Evolutionary conservation across 2,888 invertebrate genomes (phyloP), one percentile per base, ranked within the genome.

Genomic region (Pediacus dermestoides): DNA sequence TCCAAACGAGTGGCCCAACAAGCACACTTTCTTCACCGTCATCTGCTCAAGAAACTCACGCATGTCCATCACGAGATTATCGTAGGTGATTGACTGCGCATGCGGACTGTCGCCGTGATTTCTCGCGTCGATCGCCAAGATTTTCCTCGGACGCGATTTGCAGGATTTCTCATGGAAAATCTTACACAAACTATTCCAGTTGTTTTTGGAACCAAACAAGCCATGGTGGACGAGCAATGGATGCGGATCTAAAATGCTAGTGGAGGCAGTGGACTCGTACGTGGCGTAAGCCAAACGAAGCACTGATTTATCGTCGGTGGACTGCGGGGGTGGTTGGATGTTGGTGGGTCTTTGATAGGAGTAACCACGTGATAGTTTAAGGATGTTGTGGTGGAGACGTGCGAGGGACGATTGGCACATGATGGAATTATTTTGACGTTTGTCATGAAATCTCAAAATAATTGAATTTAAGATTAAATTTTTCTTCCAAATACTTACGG

Each of bases 71-170:
- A 85, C 80, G 76, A 93, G 78, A 26, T 79, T 75, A n/a, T 74
- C 68, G 60, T 92, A 94, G 14, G 74, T 77, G 69, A 91, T 85
- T 0, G 80, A 75, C 0, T 72, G 53, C 0, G 81, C 72, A 64
- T 93, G 94, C 1, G 88, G 85, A 59, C 93, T 94, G 47, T 92
- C 90, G 0, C 96, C 97, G 68, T 97, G 97, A 70, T 97, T 96
- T 61, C 96, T 77, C 3, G 89, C 85, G 70, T 97, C 97, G 14
- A 94, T 75, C 2, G 85, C 75, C 44, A 88, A 77, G 0, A 92
- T 73, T 78, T 81, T 70, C 74, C 86, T 63, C 77, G 74, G 53
- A 77, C 77, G 84, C 33, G 73, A 74, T n/a, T n/a, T n/a, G 3
- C 3, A 3, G 1, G 83, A 82, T 33, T 73, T 74, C 41, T 76